These are phyloP conservation scores for Drosophila bunnanda DNA, from an alignment of 2,888 invertebrate genomes.

Conservation along the genomic window DNA sequence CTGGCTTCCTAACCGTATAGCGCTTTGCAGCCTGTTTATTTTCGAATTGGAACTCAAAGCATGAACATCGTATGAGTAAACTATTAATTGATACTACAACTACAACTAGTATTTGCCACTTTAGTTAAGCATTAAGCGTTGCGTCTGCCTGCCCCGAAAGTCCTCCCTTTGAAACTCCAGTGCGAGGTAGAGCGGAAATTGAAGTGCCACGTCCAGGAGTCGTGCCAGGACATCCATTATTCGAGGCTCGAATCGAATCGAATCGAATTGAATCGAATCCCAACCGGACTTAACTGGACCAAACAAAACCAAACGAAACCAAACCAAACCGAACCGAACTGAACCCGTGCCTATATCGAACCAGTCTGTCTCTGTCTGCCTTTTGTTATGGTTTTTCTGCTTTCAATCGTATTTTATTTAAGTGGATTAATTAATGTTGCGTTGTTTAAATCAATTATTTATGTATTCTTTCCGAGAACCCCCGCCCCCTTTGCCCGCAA, in stretches of 20 bases:
- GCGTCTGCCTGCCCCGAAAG: conserved; percentile 10
- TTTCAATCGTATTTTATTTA: conserved; percentile 30
- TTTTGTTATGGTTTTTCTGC: conserved; percentile 43
- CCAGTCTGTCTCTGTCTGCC: conserved; percentile 26
- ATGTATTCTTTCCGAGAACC: conserved; percentile 44
- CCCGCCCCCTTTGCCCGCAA: conserved; percentile 49
- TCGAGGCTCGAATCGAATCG: conserved; percentile 19
- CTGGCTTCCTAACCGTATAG: conserved; percentile 20
- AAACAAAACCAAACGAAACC: too few relatives aligned
- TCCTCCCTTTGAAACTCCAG: conserved; percentile 12
- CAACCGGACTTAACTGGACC: conserved; percentile 15
- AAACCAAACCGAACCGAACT: too few relatives aligned
- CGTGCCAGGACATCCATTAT: conserved; percentile 24
- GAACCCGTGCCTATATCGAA: not conserved
- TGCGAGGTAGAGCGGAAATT: conserved; percentile 38
- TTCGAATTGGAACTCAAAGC: conserved; percentile 46
- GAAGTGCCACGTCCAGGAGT: conserved; percentile 23
- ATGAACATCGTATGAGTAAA: conserved; percentile 43
- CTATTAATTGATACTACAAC: conserved; percentile 1
- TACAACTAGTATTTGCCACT: conserved; percentile 59
- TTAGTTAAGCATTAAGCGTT: conserved; percentile 51
- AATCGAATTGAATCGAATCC: conserved; percentile 21
- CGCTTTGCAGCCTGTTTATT: conserved; percentile 50
- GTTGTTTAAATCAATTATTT: conserved; percentile 54
- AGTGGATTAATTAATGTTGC: conserved; percentile 42